Evolutionary conservation across 2,113 vertebrate species (phyloP).

Genomic region (Montifringilla adamsi): DNA sequence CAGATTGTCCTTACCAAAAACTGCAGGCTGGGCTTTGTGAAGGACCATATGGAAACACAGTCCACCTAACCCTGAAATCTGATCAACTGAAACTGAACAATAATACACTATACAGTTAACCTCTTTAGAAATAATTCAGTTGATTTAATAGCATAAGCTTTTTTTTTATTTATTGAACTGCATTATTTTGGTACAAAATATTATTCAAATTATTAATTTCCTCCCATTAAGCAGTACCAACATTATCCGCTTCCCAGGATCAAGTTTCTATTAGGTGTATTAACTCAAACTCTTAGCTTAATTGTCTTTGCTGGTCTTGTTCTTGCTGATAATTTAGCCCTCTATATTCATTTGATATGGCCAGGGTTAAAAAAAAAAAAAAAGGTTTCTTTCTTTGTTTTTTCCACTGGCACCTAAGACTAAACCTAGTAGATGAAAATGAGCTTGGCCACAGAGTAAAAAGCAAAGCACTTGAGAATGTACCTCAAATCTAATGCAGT

Average conservation of each 20-base stretch:
- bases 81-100: neutral
- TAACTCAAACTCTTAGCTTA: neutral
- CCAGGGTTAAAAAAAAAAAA: neutral
- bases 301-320: neutral
- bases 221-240: slow-evolving; percentile 7
- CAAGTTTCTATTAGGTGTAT: slow-evolving; percentile 10
- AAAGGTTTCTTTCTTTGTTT: neutral
- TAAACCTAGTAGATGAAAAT: neutral
- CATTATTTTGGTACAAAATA: slow-evolving; percentile 7
- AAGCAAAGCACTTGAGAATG: neutral
- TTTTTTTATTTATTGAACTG: slow-evolving; percentile 18
- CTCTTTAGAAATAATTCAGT: neutral
- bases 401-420: neutral
- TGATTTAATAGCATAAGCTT: neutral
- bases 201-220: slow-evolving; percentile 40
- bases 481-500: neutral
- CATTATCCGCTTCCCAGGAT: neutral
- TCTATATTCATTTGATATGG: neutral
- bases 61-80: neutral
- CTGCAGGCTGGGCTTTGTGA: neutral
- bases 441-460: neutral
- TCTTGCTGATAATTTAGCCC: slow-evolving; percentile 2
- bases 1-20: neutral
- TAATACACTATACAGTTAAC: neutral
- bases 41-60: neutral